Conservation (phyloP, 2,888 invertebrate species). For the Microplitis manilae region DNA sequence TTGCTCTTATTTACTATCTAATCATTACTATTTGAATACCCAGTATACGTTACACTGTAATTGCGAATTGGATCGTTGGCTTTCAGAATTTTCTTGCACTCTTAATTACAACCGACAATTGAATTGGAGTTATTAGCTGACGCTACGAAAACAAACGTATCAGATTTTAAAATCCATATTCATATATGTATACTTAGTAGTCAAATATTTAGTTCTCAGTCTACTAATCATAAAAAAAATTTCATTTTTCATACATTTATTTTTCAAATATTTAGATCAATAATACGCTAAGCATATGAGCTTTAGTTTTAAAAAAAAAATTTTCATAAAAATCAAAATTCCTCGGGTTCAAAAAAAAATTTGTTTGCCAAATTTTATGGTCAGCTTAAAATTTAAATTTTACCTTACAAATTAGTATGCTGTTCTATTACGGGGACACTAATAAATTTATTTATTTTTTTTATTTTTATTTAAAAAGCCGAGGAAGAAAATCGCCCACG, state of each 20-base stretch:
- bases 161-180: conserved; percentile 20
- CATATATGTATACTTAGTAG: conserved; percentile 22
- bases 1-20: neutral
- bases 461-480: neutral
- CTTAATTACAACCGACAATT: conserved; percentile 32
- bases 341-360: too few relatives aligned
- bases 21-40: neutral
- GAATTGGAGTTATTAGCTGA: conserved; percentile 28
- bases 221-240: neutral
- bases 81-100: conserved; percentile 16
- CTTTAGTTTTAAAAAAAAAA: neutral
- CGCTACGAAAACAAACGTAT: conserved; percentile 18
- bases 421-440: too few relatives aligned
- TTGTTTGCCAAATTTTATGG: too few relatives aligned
- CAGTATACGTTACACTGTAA: conserved; percentile 20
- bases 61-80: conserved; percentile 35
- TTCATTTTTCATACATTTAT: too few relatives aligned
- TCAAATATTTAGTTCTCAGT: neutral
- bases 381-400: too few relatives aligned
- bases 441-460: too few relatives aligned
- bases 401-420: neutral
- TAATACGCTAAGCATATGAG: too few relatives aligned
- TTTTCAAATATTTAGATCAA: too few relatives aligned
- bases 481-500: neutral
- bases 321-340: neutral